phyloP scores from a whole-genome alignment of 1,140 invertebrate species.

The Copidosoma floridanum region DNA sequence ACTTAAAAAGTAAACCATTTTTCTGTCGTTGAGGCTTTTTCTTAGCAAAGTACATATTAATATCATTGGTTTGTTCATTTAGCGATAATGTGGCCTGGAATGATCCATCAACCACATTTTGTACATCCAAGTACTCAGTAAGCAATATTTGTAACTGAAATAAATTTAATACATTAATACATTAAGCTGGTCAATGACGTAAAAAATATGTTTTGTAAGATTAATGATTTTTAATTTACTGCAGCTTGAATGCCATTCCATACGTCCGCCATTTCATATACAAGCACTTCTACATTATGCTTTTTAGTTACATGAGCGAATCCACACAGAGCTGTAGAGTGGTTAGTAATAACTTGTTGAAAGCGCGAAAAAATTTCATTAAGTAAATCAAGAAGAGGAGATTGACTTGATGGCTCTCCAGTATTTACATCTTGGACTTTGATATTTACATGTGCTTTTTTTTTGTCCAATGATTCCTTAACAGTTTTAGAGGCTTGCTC shows the following conservation, averaged over 20 bases:
- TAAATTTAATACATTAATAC: conserved; percentile 7
- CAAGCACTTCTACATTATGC: conserved; percentile 57
- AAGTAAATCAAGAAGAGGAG: conserved; percentile 59
- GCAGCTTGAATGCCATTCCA: conserved; percentile 88
- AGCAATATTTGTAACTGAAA: conserved; percentile 73
- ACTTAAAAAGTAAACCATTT: conserved; percentile 69
- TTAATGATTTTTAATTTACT: conserved; percentile 59
- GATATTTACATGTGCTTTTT: conserved; percentile 21
- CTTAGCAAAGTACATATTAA: conserved; percentile 66
- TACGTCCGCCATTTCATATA: conserved; percentile 80
- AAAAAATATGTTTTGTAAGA: background rate
- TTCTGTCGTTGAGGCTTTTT: conserved; percentile 66
- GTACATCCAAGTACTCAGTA: conserved; percentile 81
- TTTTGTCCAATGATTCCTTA: conserved; percentile 57
- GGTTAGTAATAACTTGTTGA: conserved; percentile 68
- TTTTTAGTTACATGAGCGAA: conserved; percentile 61
- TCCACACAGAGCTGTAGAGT: conserved; percentile 64
- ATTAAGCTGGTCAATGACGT: background rate
- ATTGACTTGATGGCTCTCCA: conserved; percentile 33
- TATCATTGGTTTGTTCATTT: conserved; percentile 62
- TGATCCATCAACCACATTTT: conserved; percentile 64
- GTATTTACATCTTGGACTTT: conserved; percentile 13
- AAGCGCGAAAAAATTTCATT: conserved; percentile 75
- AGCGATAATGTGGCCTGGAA: conserved; percentile 60
- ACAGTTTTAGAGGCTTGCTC: conserved; percentile 74